Evolutionary conservation across 2,113 vertebrate genomes (phyloP).

Genomic region (Phyllostomus hastatus): DNA sequence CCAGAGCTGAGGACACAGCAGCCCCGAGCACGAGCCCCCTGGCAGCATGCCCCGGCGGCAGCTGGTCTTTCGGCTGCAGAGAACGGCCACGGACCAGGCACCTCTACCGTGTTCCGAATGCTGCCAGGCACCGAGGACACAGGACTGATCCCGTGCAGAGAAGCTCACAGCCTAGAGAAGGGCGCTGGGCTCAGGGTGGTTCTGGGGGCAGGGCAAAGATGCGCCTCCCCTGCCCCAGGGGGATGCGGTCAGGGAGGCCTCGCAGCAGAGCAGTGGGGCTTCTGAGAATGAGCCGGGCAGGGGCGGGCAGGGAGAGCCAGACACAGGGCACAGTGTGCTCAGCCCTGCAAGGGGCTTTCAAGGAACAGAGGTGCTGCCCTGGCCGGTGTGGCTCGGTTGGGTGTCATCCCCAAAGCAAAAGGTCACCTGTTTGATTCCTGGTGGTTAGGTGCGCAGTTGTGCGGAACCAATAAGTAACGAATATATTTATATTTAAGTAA

Average conservation of each 20-base stretch:
- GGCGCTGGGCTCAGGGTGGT: neutral
- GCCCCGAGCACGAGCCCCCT: neutral
- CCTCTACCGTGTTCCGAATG: neutral
- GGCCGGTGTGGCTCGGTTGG: too few relatives aligned
- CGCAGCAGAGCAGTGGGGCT: neutral
- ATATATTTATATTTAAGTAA: too few relatives aligned
- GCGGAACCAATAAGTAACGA: too few relatives aligned
- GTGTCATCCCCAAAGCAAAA: too few relatives aligned
- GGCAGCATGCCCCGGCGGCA: neutral
- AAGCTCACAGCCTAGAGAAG: neutral
- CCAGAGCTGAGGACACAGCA: neutral
- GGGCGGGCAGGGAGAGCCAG: neutral
- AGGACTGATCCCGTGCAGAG: neutral
- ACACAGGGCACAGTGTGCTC: neutral
- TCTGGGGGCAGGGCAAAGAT: neutral
- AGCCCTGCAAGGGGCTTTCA: neutral
- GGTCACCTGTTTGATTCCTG: too few relatives aligned
- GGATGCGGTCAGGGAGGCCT: neutral
- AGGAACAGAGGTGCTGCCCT: neutral
- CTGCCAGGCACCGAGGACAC: neutral
- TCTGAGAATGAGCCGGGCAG: neutral
- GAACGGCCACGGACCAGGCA: neutral
- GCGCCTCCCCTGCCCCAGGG: accelerated
- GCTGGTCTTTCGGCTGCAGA: neutral
- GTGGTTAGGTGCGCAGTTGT: too few relatives aligned